Evolutionary conservation across 2,113 vertebrate species (phyloP).

Genomic region (Nymphicus hollandicus): DNA sequence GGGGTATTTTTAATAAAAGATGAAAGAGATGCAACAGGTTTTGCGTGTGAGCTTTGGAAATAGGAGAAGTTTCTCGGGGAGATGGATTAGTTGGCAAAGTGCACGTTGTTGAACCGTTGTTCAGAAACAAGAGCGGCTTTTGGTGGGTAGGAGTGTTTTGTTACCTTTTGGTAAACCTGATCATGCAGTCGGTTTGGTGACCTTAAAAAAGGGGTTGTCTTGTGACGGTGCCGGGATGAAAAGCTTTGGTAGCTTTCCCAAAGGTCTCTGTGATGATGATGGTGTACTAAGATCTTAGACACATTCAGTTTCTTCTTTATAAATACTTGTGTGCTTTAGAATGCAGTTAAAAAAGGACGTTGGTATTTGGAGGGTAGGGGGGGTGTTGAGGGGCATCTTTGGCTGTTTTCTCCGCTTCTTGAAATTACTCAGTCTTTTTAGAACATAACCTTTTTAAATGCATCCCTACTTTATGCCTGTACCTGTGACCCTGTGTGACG

Average conservation of each 20-base stretch:
- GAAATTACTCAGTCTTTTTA: background rate
- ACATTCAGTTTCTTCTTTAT: background rate
- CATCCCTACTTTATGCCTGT: background rate
- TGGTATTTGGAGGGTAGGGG: background rate
- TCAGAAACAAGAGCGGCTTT: background rate
- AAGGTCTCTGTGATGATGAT: background rate
- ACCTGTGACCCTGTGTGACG: rapidly evolving
- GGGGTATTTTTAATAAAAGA: background rate
- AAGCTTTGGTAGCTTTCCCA: background rate
- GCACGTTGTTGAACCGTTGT: background rate
- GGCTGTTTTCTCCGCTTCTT: background rate
- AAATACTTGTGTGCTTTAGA: background rate
- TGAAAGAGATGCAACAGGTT: background rate
- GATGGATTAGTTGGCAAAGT: background rate
- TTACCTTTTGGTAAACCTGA: background rate
- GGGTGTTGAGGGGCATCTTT: background rate
- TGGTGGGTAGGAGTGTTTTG: background rate
- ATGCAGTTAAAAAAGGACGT: rapidly evolving
- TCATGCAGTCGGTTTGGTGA: background rate
- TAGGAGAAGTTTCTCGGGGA: background rate
- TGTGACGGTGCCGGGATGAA: background rate
- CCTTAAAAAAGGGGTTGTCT: background rate
- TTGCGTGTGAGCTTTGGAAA: background rate
- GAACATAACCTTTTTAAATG: background rate
- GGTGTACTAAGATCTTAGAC: background rate